Conservation (phyloP, 2,888 invertebrate species). For the Siphlonurus alternatus region DNA sequence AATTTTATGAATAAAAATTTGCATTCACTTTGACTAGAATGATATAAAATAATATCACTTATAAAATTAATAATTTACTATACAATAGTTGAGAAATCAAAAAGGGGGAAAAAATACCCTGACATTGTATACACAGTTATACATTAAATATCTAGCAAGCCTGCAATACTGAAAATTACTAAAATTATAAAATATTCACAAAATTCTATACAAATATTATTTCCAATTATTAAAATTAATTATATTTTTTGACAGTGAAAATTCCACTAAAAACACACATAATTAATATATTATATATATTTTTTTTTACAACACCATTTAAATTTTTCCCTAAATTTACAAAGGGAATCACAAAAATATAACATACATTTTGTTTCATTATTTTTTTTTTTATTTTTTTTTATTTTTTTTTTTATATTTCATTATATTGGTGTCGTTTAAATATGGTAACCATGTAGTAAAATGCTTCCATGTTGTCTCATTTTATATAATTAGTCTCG, state of each 20-base stretch:
- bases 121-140: too few species aligned
- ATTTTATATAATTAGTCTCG: not conserved
- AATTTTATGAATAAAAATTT: too few species aligned
- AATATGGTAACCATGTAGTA: not conserved
- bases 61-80: too few species aligned
- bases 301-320: not conserved
- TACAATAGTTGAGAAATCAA: too few species aligned
- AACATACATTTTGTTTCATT: not conserved
- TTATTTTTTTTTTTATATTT: not conserved
- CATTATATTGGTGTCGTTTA: not conserved
- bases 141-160: too few species aligned
- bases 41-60: too few species aligned
- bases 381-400: not conserved
- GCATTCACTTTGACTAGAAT: too few species aligned
- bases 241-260: not conserved
- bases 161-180: too few species aligned
- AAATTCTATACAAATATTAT: not conserved
- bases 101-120: too few species aligned
- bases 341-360: not conserved
- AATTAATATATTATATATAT: too few species aligned
- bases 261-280: not conserved
- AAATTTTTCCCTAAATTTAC: not conserved
- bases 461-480: not conserved
- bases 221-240: not conserved
- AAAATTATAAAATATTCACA: too few species aligned